These are phyloP conservation scores for Halictus quadricinctus DNA, from an alignment of 2,888 invertebrate species.

Conservation along the genomic window DNA sequence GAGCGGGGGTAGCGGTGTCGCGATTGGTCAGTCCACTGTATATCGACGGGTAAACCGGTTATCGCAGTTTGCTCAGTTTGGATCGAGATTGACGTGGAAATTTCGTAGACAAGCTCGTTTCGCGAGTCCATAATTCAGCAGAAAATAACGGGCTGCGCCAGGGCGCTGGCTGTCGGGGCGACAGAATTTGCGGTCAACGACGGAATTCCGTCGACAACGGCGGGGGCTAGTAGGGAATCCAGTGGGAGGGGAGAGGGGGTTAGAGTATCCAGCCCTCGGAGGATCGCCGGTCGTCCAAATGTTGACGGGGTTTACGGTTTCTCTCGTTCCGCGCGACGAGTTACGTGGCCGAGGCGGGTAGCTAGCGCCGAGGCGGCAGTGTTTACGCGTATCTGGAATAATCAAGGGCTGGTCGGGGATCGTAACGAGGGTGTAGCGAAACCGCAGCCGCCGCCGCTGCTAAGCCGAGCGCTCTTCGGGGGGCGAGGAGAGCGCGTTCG, in stretches of 20 bases:
- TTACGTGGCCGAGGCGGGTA: constrained; percentile 26
- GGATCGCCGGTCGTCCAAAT: constrained; percentile 44
- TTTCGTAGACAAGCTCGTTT: constrained; percentile 5
- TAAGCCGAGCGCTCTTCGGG: constrained; percentile 30
- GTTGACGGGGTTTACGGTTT: constrained; percentile 52
- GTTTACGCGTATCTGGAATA: constrained; percentile 71
- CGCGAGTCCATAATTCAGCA: constrained; percentile 32
- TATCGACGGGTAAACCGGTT: constrained; percentile 1
- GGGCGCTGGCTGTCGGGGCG: background rate
- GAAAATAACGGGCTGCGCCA: constrained; percentile 30
- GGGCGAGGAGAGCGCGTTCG: constrained; percentile 3
- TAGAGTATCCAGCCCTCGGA: constrained; percentile 18
- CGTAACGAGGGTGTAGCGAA: constrained; percentile 72
- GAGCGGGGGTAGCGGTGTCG: background rate
- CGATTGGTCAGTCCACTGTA: background rate
- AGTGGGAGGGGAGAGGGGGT: background rate
- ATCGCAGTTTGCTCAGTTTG: background rate
- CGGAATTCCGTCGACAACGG: constrained; percentile 24
- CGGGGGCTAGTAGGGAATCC: background rate
- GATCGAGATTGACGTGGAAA: background rate
- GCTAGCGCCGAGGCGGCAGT: constrained; percentile 31
- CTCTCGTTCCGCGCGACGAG: constrained; percentile 48
- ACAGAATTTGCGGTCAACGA: constrained; percentile 43
- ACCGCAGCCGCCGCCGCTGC: constrained; percentile 61
- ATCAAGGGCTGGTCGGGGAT: constrained; percentile 65